Evolutionary conservation across 2,797 vertebrate genomes (phyloP).

Genomic region (Rhynchotus rufescens): DNA sequence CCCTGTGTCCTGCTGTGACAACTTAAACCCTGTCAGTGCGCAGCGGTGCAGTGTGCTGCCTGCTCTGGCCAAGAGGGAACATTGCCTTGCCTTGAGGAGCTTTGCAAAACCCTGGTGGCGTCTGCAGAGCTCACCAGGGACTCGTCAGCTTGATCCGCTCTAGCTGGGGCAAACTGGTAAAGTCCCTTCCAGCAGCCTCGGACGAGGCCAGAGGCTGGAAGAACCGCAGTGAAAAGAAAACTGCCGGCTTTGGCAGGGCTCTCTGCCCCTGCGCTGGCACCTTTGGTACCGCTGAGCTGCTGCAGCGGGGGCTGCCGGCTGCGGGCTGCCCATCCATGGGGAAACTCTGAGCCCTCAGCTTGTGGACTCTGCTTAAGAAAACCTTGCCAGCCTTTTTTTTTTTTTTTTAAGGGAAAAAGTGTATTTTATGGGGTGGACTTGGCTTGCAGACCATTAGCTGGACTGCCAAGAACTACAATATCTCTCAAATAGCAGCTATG

Average conservation of each 20-base stretch:
- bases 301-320: background rate
- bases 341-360: background rate
- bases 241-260: background rate
- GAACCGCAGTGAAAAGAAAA: background rate
- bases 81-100: background rate
- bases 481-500: too few relatives aligned
- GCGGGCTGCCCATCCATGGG: background rate
- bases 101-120: accelerated
- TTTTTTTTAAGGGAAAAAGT: background rate
- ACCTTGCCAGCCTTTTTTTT: background rate
- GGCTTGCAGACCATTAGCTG: background rate
- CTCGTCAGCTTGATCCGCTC: background rate
- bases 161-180: background rate
- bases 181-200: accelerated
- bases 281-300: background rate
- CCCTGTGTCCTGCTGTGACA: background rate
- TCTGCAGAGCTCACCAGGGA: background rate
- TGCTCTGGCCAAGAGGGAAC: background rate
- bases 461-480: background rate
- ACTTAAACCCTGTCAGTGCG: background rate
- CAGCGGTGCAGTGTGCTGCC: too few relatives aligned
- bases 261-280: too few relatives aligned
- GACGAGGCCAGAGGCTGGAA: background rate
- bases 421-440: background rate
- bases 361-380: background rate